phyloP scores from a whole-genome alignment of 2,888 invertebrate species.

The Colletes collaris region DNA sequence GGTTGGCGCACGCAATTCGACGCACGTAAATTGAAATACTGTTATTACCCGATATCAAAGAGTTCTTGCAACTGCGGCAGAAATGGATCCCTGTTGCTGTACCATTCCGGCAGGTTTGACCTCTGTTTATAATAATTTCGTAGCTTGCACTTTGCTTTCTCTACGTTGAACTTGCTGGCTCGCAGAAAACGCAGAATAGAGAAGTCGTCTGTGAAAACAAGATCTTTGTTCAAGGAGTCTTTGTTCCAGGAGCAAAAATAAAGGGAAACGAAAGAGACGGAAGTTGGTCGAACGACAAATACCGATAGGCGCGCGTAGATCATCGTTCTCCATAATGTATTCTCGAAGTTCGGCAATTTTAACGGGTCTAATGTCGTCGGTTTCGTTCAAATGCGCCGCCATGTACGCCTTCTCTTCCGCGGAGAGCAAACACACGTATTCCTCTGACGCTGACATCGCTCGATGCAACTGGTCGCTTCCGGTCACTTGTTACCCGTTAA shows the following conservation, averaged over 20 bases:
- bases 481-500: not conserved
- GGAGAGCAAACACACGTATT: conserved; percentile 64
- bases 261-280: no score
- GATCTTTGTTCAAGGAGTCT: not conserved
- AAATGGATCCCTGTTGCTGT: conserved; percentile 85
- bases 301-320: conserved; percentile 81
- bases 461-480: not conserved
- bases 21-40: no score
- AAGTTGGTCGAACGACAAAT: not conserved
- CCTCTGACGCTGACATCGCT: conserved; percentile 23
- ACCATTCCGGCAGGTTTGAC: conserved; percentile 86
- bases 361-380: conserved; percentile 74
- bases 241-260: no score
- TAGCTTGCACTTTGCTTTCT: conserved; percentile 85
- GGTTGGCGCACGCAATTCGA: no score
- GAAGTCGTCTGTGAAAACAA: conserved; percentile 80
- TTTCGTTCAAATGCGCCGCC: conserved; percentile 78
- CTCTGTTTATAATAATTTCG: conserved; percentile 85
- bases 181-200: conserved; percentile 85
- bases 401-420: conserved; percentile 75
- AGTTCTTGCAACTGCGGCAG: conserved; percentile 85
- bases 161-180: conserved; percentile 86
- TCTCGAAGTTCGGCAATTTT: conserved; percentile 80
- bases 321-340: conserved; percentile 81
- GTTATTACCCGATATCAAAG: conserved; percentile 84